Percentiles rank a stretch among this genome's conserved stretches.
These are phyloP conservation scores for Anastrepha ludens DNA, from an alignment of 1,140 invertebrate genomes.

Conservation along the genomic window DNA sequence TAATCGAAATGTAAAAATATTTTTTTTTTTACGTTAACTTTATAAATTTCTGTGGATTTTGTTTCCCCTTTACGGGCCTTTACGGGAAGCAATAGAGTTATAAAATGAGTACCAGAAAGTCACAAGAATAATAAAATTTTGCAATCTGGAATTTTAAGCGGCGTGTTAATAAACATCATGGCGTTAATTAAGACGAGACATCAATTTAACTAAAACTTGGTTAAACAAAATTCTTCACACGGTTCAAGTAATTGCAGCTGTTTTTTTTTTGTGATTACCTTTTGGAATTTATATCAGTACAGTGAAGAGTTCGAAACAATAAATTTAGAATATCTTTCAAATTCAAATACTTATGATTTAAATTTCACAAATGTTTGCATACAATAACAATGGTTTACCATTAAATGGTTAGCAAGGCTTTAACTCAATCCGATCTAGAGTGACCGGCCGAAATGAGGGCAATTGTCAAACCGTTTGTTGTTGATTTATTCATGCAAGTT, in stretches of 20 bases:
- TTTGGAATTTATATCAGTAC: too few relatives aligned
- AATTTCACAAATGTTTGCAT: background rate
- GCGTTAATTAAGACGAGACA: too few relatives aligned
- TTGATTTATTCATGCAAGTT: conserved; percentile 47
- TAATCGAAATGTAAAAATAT: background rate
- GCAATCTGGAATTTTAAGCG: background rate
- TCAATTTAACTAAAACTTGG: too few relatives aligned
- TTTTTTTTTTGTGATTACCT: too few relatives aligned
- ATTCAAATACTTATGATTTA: background rate
- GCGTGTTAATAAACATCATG: background rate
- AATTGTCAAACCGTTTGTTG: conserved; percentile 26
- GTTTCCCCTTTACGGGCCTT: background rate
- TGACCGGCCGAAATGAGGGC: background rate
- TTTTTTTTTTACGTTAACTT: conserved; percentile 18
- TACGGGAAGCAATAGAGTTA: background rate
- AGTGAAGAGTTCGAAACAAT: too few relatives aligned
- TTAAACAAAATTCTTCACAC: too few relatives aligned
- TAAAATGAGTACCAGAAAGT: background rate
- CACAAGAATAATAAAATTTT: background rate
- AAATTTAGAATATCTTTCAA: background rate
- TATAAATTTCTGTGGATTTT: conserved; percentile 16
- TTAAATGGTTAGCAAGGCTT: background rate
- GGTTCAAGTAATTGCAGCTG: too few relatives aligned
- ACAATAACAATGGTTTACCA: conserved; percentile 7
- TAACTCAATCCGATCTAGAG: background rate